Base-by-base conservation (phyloP, 1,140 invertebrate species). In the Pteromalus puparum region DNA sequence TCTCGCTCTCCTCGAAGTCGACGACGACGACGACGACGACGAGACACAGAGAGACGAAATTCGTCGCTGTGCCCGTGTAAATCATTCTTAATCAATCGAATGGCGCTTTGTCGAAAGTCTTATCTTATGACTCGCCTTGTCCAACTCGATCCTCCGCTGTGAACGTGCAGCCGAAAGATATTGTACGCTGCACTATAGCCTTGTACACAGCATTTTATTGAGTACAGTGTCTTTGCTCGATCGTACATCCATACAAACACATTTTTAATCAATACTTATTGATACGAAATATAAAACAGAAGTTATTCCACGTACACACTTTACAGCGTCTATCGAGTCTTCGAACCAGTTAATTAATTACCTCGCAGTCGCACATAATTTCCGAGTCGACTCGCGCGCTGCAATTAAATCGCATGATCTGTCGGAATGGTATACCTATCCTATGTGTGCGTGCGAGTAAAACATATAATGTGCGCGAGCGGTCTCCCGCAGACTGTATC, bases 41-140 rank as follows among this genome's bases (percentile, higher is more conserved):
- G 42, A 12, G 48, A 21, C 70, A 21, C 70, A 73, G 70, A 42
- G 70, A 65, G 12, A 34, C 26, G n/a, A 21, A 73, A 81, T 9
- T 53, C 42, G 6, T 46, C 24, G 34, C 30, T 73, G 34, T 65
- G 26, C 30, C 24, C 24, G 78, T 73, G 77, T 85, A 87, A 83
- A 81, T 85, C 74, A 78, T 85, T 82, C 86, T 74, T 85, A 83
- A 82, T 85, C 81, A 81, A 85, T 87, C 46, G 81, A 73, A 78
- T 68, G 61, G n/a, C 24, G 18, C 9, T 10, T 15, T 65, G 15
- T 30, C 15, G 48, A n/a, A 21, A 74, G 48, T 75, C 72, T 82
- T 82, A 75, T 82, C 72, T 48, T 26, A 18, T n/a, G n/a, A n/a
- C n/a, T n/a, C n/a, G 30, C 24, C 21, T 26, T 30, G n/a, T 65